Conservation (phyloP, 2,888 invertebrate species). For the Peribatodes rhomboidaria region DNA sequence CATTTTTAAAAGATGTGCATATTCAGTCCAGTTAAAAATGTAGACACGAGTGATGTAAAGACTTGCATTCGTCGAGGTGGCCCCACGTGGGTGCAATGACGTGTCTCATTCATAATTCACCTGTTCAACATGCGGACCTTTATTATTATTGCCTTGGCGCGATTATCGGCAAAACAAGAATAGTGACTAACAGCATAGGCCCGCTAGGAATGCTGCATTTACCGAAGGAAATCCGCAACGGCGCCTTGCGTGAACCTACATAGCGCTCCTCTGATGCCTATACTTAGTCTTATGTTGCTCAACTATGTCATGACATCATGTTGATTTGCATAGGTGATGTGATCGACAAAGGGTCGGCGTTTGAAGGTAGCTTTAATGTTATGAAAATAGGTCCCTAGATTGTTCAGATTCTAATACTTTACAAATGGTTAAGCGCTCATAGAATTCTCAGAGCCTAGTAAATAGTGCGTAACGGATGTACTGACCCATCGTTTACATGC, state of each 20-base stretch:
- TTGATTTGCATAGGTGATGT: conserved; percentile 69
- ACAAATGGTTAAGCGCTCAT: conserved; percentile 27
- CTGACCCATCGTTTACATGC: conserved; percentile 32
- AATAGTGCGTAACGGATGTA: conserved; percentile 43
- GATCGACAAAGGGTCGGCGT: conserved; percentile 58
- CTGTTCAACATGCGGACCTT: conserved; percentile 65
- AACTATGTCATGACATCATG: conserved; percentile 75
- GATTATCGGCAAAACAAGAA: conserved; percentile 66
- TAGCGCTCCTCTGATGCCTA: conserved; percentile 61
- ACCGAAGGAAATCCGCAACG: conserved; percentile 83
- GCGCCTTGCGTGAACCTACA: conserved; percentile 72
- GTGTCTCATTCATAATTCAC: conserved; percentile 78
- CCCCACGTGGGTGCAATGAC: conserved; percentile 56
- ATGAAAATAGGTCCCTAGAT: conserved; percentile 48
- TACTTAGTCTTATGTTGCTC: conserved; percentile 37
- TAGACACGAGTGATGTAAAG: conserved; percentile 15
- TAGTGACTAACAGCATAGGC: conserved; percentile 74
- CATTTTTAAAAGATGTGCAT: background rate
- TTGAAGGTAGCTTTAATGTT: conserved; percentile 40
- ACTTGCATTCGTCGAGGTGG: conserved; percentile 35
- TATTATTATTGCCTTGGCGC: conserved; percentile 60
- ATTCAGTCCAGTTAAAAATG: conserved; percentile 5
- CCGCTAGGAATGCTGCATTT: conserved; percentile 79
- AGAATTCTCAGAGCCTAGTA: conserved; percentile 28
- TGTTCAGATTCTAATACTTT: conserved; percentile 42